A percentile compares a stretch with the other conserved stretches of the same genome.
Evolutionary conservation across 2,888 invertebrate species (phyloP).

Genomic region (Masnerella sp.): DNA sequence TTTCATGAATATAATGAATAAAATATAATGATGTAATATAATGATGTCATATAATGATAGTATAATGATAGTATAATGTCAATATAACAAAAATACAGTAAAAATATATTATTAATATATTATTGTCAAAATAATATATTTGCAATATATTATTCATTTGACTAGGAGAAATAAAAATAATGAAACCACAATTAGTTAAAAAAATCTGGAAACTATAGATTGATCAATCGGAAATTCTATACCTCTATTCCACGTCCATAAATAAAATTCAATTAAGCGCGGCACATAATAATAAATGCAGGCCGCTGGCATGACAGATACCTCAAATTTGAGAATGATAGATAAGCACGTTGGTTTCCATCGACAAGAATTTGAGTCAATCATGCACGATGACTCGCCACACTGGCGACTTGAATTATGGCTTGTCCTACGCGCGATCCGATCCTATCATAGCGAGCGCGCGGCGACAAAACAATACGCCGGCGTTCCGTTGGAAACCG

Average conservation of each 20-base stretch:
- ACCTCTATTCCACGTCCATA: slow-evolving; percentile 8
- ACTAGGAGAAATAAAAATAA: no score
- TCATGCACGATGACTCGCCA: slow-evolving; percentile 56
- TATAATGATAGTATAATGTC: no score
- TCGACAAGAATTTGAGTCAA: slow-evolving; percentile 55
- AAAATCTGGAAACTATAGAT: no score
- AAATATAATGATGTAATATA: no score
- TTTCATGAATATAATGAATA: no score
- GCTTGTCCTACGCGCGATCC: slow-evolving; percentile 22
- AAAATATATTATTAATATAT: no score
- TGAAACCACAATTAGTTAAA: no score
- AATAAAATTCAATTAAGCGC: slow-evolving; percentile 36
- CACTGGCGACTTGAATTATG: slow-evolving; percentile 43
- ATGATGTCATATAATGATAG: no score
- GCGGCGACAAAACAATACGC: slow-evolving; percentile 31
- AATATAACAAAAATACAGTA: no score
- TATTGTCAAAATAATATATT: no score
- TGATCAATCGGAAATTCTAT: no score
- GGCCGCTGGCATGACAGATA: slow-evolving; percentile 38
- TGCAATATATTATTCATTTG: no score
- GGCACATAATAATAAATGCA: slow-evolving; percentile 14
- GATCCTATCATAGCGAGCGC: slow-evolving; percentile 40
- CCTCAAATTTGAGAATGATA: slow-evolving; percentile 45
- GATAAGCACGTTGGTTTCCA: slow-evolving; percentile 40
- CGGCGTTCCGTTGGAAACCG: slow-evolving; percentile 31